A percentile compares a stretch with the other conserved stretches of the same genome.
Evolutionary conservation across 2,888 invertebrate genomes (phyloP).

Genomic region (Trichacis sp.): DNA sequence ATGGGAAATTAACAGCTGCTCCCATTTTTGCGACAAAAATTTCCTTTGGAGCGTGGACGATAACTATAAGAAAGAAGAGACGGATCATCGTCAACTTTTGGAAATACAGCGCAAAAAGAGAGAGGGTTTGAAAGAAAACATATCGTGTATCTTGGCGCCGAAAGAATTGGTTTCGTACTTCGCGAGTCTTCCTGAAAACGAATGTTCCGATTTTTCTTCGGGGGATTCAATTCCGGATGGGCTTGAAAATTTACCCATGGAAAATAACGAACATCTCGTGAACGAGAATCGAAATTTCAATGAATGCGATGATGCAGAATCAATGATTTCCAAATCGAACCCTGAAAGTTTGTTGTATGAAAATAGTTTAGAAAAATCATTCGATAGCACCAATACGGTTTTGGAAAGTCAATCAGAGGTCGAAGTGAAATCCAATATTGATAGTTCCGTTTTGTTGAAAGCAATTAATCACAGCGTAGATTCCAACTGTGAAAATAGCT

Average conservation of each 20-base stretch:
- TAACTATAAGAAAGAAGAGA: constrained; percentile 21
- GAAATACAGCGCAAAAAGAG: constrained; percentile 3
- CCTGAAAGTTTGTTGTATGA: too few species aligned
- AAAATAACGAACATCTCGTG: too few species aligned
- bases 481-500: too few species aligned
- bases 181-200: neutral
- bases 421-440: neutral
- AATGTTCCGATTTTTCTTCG: neutral
- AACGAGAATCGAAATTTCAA: too few species aligned
- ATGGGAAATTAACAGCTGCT: constrained; percentile 20
- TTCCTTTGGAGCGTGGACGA: constrained; percentile 35
- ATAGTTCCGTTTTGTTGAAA: neutral
- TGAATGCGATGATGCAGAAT: too few species aligned
- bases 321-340: too few species aligned
- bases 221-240: neutral
- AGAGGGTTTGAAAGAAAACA: neutral
- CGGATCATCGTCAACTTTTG: neutral
- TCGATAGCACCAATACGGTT: too few species aligned
- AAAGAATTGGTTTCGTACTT: constrained; percentile 7
- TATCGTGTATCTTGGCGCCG: constrained; percentile 15
- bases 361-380: too few species aligned
- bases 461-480: too few species aligned
- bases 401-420: too few species aligned
- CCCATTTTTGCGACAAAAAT: constrained; percentile 13
- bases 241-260: too few species aligned